A percentile compares a stretch with the other conserved stretches of the same genome.
phyloP scores from a whole-genome alignment of 2,797 vertebrate species.

The Chrysocyon brachyurus region DNA sequence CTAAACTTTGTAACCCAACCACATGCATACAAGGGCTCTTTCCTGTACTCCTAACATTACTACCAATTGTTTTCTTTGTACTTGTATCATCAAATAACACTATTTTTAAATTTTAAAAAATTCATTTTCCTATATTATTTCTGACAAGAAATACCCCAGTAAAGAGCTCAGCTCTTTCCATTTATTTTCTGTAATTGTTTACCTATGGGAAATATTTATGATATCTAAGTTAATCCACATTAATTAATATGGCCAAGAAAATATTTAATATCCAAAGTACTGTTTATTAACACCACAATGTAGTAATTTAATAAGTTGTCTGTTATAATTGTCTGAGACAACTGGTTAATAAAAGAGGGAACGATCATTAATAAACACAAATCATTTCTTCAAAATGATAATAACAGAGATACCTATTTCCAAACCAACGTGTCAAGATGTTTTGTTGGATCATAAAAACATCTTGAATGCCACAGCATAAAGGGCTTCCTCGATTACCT shows the following conservation, averaged over 20 bases:
- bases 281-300: constrained; percentile 44
- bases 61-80: constrained; percentile 9
- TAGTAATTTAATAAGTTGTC: constrained; percentile 25
- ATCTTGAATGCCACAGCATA: background rate
- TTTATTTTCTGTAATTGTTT: constrained; percentile 55
- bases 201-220: constrained; percentile 27
- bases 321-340: constrained; percentile 24
- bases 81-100: background rate
- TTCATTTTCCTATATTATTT: constrained; percentile 7
- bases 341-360: constrained; percentile 13
- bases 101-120: background rate
- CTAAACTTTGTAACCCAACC: background rate
- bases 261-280: constrained; percentile 13
- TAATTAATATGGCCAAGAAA: constrained; percentile 54
- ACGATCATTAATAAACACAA: constrained; percentile 21
- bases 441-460: constrained; percentile 10
- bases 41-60: background rate
- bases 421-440: constrained; percentile 39
- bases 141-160: constrained; percentile 2
- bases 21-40: background rate
- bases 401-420: constrained; percentile 2
- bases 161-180: constrained; percentile 45
- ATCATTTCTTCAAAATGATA: constrained; percentile 28
- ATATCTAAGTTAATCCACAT: constrained; percentile 28
- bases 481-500: background rate